Evolutionary conservation across 2,888 invertebrate genomes (phyloP), one percentile per base, ranked within the genome.

Genomic region (Apamea monoglypha): DNA sequence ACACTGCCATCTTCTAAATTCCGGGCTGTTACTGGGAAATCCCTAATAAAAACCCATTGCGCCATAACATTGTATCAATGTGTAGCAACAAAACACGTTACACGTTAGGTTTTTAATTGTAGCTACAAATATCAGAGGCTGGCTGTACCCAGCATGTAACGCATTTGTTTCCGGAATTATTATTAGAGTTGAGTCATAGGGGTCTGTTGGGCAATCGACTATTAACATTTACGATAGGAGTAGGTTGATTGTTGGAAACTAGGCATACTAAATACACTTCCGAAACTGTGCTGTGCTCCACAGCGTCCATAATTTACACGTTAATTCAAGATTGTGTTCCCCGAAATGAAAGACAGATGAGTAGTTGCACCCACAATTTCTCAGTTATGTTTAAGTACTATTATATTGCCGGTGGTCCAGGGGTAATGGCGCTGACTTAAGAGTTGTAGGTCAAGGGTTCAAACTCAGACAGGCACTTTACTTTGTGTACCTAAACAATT

Each of bases 131-230:
- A 10, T n/a, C 6, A 7, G 14, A 3, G 7, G n/a, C 3, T 1
- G 40, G 16, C 40, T 25, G 66, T 66, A 66, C 25, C 14, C 14
- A 61, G 40, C 77, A 85, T 83, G 87, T 87, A 81, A 72, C 64
- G 50, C 47, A 78, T 74, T 80, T 81, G 76, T 73, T 75, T 73
- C 47, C 8, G 0, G 21, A 76, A 78, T 63, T 82, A 68, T 70
- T 56, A 36, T 50, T 40, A 50, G 66, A 32, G 7, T 25, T 69
- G 4, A 3, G 16, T 61, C 1, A 21, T 56, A 73, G 32, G 56
- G 25, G 3, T 8, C 10, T n/a, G 14, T 67, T 32, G 18, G 29
- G 3, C n/a, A 68, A 50, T 32, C 18, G 25, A 32, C 8, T 25
- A 8, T 70, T 68, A 53, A 29, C 6, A 14, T 77, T 73, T 63